Conservation (phyloP, 2,113 vertebrate genomes). For the Struthio camelus region DNA sequence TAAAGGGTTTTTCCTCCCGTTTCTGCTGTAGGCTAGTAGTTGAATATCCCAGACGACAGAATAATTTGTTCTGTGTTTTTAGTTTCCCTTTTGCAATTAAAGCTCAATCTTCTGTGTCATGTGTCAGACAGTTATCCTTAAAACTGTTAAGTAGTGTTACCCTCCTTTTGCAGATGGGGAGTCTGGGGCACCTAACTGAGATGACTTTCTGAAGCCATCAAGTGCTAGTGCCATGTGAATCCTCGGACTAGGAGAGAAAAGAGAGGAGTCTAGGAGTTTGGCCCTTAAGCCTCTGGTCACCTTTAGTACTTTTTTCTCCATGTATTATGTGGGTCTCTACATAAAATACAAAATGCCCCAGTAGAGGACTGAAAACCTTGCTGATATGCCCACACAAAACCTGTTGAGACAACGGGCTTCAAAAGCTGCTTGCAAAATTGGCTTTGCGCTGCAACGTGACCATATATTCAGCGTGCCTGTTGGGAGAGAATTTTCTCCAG, state of each 20-base stretch:
- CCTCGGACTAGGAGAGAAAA: background rate
- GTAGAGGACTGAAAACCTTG: background rate
- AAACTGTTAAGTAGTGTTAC: background rate
- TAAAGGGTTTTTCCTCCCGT: background rate
- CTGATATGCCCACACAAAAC: background rate
- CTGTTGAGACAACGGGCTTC: background rate
- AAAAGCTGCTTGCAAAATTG: slow-evolving; percentile 9
- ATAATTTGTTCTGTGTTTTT: slow-evolving; percentile 32
- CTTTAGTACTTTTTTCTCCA: background rate
- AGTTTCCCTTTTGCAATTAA: slow-evolving; percentile 5
- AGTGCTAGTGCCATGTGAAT: background rate
- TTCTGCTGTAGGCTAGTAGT: background rate
- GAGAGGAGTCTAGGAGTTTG: background rate
- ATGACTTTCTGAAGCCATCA: background rate
- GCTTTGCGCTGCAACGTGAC: slow-evolving; percentile 10
- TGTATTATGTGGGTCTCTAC: background rate
- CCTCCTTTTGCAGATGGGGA: background rate
- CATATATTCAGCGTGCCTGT: slow-evolving; percentile 10
- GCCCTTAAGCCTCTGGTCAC: background rate
- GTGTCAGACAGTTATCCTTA: background rate
- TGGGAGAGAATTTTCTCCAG: slow-evolving; percentile 10
- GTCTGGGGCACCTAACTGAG: background rate
- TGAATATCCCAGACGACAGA: background rate
- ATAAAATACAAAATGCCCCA: background rate
- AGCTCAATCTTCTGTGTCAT: background rate